phyloP scores from a whole-genome alignment of 2,888 invertebrate genomes.

The Drosophila rubida region DNA sequence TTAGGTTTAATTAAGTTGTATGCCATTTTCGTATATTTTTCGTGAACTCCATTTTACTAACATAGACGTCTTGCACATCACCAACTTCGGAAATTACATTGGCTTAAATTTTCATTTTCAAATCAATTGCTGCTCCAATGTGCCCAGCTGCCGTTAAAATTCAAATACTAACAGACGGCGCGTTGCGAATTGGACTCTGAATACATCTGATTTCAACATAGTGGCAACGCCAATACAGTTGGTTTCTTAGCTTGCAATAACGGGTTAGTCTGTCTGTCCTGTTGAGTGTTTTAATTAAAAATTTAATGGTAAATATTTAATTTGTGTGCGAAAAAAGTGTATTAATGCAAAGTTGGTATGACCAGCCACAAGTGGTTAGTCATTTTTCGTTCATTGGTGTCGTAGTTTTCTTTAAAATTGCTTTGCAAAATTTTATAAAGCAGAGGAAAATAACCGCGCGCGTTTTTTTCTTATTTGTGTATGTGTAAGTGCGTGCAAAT shows the following conservation, averaged over 20 bases:
- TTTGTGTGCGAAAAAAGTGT: neutral
- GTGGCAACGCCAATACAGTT: conserved; percentile 1
- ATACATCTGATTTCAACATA: neutral
- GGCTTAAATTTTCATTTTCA: conserved; percentile 11
- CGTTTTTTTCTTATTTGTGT: neutral
- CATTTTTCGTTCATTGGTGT: neutral
- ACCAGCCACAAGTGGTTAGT: neutral
- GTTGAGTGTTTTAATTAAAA: neutral
- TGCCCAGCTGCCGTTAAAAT: neutral
- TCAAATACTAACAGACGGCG: conserved; percentile 1
- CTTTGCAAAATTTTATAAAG: conserved; percentile 3
- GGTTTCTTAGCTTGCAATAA: neutral
- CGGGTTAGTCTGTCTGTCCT: neutral
- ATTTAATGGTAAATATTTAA: conserved; percentile 5
- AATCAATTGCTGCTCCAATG: conserved; percentile 19
- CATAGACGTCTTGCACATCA: conserved; percentile 33
- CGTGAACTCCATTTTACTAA: conserved; percentile 54
- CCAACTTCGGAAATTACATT: conserved; percentile 31
- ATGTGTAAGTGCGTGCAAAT: neutral
- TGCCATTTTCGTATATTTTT: conserved; percentile 25
- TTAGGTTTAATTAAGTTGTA: conserved; percentile 34
- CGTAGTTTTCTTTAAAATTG: neutral
- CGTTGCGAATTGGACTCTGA: conserved; percentile 20
- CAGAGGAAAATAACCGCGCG: neutral
- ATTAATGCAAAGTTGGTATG: neutral